phyloP scores from a whole-genome alignment of 1,140 invertebrate species.

The Drosophila santomea region DNA sequence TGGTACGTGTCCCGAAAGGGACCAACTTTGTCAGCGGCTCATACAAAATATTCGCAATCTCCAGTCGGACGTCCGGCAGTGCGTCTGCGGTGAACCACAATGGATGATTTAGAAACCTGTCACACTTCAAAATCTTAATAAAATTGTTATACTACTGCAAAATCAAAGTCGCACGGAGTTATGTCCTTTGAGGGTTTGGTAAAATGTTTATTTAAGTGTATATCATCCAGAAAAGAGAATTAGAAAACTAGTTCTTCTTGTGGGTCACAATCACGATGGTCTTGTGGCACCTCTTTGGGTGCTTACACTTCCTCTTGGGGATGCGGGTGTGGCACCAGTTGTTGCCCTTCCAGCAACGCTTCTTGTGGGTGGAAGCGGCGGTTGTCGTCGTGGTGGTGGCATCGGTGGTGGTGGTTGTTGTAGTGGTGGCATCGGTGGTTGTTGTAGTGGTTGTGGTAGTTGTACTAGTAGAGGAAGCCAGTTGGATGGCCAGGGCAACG shows the following conservation, averaged over 20 bases:
- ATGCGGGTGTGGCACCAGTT: neutral
- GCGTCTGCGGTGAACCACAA: neutral
- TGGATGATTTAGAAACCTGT: neutral
- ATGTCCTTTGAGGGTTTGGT: too few relatives aligned
- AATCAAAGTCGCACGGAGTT: too few relatives aligned
- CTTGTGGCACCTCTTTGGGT: neutral
- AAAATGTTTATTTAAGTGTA: too few relatives aligned
- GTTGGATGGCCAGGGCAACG: conserved; percentile 16
- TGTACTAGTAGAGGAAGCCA: neutral
- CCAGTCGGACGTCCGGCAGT: neutral
- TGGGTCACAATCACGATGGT: conserved; percentile 5
- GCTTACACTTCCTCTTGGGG: conserved; percentile 2
- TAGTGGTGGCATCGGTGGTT: neutral
- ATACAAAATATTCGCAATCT: neutral
- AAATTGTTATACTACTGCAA: too few relatives aligned
- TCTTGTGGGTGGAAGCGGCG: too few relatives aligned
- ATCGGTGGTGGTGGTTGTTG: too few relatives aligned
- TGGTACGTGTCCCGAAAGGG: neutral
- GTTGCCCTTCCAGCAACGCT: too few relatives aligned
- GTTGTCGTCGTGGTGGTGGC: too few relatives aligned
- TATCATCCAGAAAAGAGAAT: too few relatives aligned
- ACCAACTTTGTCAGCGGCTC: neutral
- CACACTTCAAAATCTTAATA: too few relatives aligned
- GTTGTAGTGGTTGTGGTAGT: conserved; percentile 1
- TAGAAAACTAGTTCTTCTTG: neutral